Percentiles rank a stretch among this genome's conserved stretches.
Evolutionary conservation across 2,797 vertebrate species (phyloP).

Genomic region (Dendrocincla fuliginosa): DNA sequence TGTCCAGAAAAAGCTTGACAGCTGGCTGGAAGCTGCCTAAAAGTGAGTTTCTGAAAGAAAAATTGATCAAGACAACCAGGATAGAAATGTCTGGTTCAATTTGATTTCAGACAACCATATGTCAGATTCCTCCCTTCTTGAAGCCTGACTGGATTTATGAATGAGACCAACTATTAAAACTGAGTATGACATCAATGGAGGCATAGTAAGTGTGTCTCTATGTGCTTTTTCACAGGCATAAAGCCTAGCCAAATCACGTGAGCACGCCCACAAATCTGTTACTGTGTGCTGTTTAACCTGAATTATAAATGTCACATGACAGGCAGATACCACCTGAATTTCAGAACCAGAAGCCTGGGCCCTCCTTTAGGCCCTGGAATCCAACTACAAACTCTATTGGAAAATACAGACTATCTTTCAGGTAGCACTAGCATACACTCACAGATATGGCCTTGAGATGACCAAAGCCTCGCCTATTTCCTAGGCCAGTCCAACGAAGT

Average conservation of each 20-base stretch:
- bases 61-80: not conserved
- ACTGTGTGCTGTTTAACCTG: not conserved
- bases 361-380: not conserved
- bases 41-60: not conserved
- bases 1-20: not conserved
- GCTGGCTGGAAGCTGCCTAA: not conserved
- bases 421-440: not conserved
- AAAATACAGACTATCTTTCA: not conserved
- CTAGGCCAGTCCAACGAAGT: too few species aligned
- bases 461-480: not conserved
- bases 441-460: not conserved
- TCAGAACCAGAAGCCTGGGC: not conserved
- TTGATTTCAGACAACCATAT: not conserved
- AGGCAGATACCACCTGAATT: not conserved
- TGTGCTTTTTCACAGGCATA: not conserved
- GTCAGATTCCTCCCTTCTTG: not conserved
- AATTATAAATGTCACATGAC: not conserved
- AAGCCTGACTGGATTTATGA: accelerated
- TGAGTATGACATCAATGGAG: not conserved
- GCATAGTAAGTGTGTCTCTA: not conserved
- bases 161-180: not conserved
- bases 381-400: not conserved
- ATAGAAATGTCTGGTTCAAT: not conserved
- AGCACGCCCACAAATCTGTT: not conserved
- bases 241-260: not conserved